Evolutionary conservation across 2,113 vertebrate species (phyloP), one percentile per base, ranked within the genome.

Genomic region (Entelurus aequoreus): DNA sequence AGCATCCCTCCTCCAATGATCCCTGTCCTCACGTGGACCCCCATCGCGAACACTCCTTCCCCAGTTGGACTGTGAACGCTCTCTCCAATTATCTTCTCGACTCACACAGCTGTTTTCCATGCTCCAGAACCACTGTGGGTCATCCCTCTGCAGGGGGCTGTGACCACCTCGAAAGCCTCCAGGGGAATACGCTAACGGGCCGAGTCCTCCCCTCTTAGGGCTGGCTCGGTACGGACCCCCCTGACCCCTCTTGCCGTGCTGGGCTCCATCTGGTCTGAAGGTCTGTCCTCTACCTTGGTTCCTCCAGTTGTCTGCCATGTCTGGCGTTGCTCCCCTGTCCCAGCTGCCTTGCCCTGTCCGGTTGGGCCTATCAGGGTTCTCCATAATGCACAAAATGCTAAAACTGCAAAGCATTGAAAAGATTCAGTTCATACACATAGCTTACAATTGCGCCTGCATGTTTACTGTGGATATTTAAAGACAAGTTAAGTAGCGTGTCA

Each of bases 61-160:
- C 76, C 86, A 78, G 66, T 75, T 65, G 28, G 63, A 66, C 62
- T 74, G 68, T 11, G 80, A 48, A 65, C 81, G 79, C 11, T 93
- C 92, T 77, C 90, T 92, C 94, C 93, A 91, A 59, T 28, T 85
- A 47, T 94, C 93, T 36, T 85, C 88, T 76, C 77, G 76, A 60
- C 67, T 66, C 36, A n/a, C 68, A 44, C 61, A 63, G 9, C 84
- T 82, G 71, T 84, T 90, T 64, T 93, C 92, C 1, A 54, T 52
- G 44, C 88, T 79, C 0, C 88, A 52, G 84, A 90, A 88, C 55
- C 90, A 92, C 70, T 84, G 92, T 35, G 64, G 68, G 16, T 90
- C 90, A 52, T 95, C 93, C 81, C 79, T 94, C 1, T 91, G 90
- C 40, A 52, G 88, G 62, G 91, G 90, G 65, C 91, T 92, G 62